phyloP scores from a whole-genome alignment of 2,113 vertebrate genomes.

The Anoura caudifer region DNA sequence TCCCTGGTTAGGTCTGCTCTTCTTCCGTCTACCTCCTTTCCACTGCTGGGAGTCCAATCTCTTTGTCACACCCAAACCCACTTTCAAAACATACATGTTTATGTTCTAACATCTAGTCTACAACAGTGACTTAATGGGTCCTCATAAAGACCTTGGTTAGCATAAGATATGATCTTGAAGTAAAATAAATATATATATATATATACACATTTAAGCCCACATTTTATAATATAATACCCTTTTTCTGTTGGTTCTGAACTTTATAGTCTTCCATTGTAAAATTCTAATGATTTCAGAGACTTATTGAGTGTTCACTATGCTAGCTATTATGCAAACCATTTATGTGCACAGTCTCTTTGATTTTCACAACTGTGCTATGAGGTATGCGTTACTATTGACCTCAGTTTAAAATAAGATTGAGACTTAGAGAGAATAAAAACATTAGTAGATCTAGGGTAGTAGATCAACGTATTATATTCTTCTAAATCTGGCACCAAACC shows the following conservation, averaged over 20 bases:
- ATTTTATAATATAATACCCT: background rate
- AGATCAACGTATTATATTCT: background rate
- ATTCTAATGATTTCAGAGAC: background rate
- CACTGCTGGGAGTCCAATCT: background rate
- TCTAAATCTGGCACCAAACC: background rate
- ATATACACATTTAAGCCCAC: background rate
- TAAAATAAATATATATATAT: background rate
- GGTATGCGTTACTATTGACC: background rate
- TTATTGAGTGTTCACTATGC: background rate
- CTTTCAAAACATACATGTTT: background rate
- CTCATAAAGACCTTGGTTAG: background rate
- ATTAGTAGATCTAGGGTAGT: background rate
- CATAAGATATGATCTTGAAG: background rate
- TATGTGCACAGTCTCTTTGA: background rate
- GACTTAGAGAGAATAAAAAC: background rate
- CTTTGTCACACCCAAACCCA: background rate
- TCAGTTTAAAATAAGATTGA: background rate
- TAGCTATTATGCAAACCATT: background rate
- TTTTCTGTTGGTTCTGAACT: background rate
- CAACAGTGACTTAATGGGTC: background rate
- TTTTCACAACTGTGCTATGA: background rate
- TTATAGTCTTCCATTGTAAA: background rate
- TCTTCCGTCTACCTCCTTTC: background rate
- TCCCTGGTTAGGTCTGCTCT: background rate
- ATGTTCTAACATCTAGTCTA: background rate